These are phyloP conservation scores for Tragelaphus imberbis DNA, from an alignment of 2,113 vertebrate genomes.

Conservation along the genomic window DNA sequence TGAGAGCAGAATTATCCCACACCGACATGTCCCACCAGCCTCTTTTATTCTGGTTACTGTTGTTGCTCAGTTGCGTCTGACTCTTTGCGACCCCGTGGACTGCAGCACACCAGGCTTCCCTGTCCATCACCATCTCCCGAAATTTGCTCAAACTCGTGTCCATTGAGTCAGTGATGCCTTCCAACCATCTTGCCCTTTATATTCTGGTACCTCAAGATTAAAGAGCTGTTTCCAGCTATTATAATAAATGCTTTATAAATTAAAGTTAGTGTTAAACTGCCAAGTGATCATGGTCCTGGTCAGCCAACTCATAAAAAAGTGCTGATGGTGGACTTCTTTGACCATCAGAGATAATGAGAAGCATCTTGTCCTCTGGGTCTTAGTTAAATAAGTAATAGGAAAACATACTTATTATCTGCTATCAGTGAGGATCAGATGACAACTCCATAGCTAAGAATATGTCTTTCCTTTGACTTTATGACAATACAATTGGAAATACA, in stretches of 20 bases:
- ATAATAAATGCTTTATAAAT: background rate
- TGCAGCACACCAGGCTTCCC: background rate
- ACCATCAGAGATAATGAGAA: background rate
- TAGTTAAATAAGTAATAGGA: background rate
- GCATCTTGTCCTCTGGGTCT: background rate
- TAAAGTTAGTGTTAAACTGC: background rate
- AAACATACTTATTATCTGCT: background rate
- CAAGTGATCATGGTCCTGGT: background rate
- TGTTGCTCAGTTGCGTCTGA: background rate
- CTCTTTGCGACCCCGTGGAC: background rate
- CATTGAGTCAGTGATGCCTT: background rate
- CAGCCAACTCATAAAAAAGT: background rate
- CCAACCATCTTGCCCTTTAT: background rate
- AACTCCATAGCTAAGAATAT: background rate
- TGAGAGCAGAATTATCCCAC: background rate
- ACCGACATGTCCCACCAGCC: fast-evolving
- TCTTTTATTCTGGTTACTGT: background rate
- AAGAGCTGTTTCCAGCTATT: background rate
- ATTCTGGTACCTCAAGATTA: background rate
- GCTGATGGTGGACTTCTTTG: background rate
- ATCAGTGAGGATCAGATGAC: background rate
- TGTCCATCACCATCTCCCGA: background rate
- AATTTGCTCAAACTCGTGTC: background rate
- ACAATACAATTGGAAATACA: background rate
- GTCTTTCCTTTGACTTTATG: background rate